Base-by-base conservation (phyloP, 2,888 invertebrate genomes). In the Leucophora obtusa region DNA sequence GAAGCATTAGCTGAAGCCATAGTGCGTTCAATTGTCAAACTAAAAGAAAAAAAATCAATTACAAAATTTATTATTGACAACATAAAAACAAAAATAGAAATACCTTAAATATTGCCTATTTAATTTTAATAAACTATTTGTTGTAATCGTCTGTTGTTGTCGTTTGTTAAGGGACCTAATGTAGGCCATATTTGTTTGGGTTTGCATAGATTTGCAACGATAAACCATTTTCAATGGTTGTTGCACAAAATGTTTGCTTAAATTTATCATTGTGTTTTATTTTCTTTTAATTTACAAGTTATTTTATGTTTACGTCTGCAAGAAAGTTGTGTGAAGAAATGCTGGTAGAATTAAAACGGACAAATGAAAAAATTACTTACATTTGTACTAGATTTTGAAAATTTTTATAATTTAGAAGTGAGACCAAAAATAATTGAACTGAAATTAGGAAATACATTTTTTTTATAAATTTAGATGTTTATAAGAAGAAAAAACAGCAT, bases 1-100 rank as follows among this genome's bases (percentile, higher is more conserved):
- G 89, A 84, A 51, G 86, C 83, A 71, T 86, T 86, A 33, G 72
- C 79, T 24, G 84, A 82, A 47, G 87, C 84, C 89, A 89, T 89
- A 53, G 15, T 76, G 18, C 71, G 75, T 24, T 17, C 17, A 18
- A 14, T 54, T 43, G 35, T n/a, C 58, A 50, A 38, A 35, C 79
- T 79, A 59, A 59, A 79, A 18, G 71, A 24, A 51, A 60, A 28
- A 14, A 7, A 43, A 28, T 28, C 7, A 63, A 58, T 53, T n/a
- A 15, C 11, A 24, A 63, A 21, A 10, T 66, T 21, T 63, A 62
- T 51, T 51, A 15, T 17, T 33, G 58, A 15, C 5, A 38, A 66
- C 21, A 60, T 17, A 21, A 5, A 66, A 53, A 8, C 18, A 17
- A 18, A 4, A 50, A 14, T 35, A 38, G 72, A 60, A 62, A 14